Evolutionary conservation across 2,888 invertebrate genomes (phyloP).

Genomic region (Deroplatys truncata): DNA sequence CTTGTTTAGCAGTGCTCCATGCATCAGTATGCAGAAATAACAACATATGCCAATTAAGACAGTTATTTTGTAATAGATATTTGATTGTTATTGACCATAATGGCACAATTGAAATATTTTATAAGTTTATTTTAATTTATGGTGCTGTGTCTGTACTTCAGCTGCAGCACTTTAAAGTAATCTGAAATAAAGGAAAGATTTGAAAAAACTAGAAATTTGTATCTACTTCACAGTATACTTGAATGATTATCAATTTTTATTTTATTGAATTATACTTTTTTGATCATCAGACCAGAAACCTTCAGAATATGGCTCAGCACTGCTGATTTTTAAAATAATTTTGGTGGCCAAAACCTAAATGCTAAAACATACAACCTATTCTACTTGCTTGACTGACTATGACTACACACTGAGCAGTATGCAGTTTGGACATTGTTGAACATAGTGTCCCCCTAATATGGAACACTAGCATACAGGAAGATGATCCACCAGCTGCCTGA

Average conservation of each 20-base stretch:
- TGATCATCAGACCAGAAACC: not conserved
- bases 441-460: too few relatives aligned
- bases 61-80: not conserved
- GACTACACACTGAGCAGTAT: too few relatives aligned
- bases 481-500: too few relatives aligned
- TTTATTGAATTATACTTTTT: not conserved
- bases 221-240: not conserved
- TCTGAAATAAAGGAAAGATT: not conserved
- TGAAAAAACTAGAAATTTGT: not conserved
- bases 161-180: not conserved
- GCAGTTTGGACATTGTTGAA: too few relatives aligned
- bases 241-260: not conserved
- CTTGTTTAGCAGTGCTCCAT: not conserved
- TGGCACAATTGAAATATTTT: not conserved
- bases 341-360: too few relatives aligned
- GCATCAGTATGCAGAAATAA: not conserved
- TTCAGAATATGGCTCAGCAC: not conserved
- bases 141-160: not conserved
- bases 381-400: too few relatives aligned
- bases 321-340: not conserved
- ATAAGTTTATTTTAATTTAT: not conserved
- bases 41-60: not conserved
- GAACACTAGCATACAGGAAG: too few relatives aligned
- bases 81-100: not conserved
- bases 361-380: too few relatives aligned